Percentiles rank a stretch among this genome's conserved stretches.
phyloP scores from a whole-genome alignment of 2,888 invertebrate genomes.

The Sphinx pinastri region DNA sequence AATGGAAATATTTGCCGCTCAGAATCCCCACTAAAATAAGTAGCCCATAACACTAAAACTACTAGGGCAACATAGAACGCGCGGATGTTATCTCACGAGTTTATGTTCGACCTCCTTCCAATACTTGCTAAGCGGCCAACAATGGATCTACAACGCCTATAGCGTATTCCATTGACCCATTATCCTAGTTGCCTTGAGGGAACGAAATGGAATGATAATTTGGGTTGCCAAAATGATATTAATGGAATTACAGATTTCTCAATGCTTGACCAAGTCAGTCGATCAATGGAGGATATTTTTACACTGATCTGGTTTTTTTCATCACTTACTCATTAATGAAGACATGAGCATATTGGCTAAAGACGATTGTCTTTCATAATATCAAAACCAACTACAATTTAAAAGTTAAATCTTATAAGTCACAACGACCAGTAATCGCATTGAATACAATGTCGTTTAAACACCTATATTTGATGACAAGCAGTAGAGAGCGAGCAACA shows the following conservation, averaged over 20 bases:
- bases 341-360: too few relatives aligned
- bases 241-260: background rate
- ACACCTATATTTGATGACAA: too few relatives aligned
- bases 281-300: too few relatives aligned
- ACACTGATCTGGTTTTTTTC: too few relatives aligned
- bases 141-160: conserved; percentile 24
- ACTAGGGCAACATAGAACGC: conserved; percentile 13
- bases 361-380: too few relatives aligned
- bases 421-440: too few relatives aligned
- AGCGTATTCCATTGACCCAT: conserved; percentile 24
- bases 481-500: too few relatives aligned
- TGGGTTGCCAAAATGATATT: background rate
- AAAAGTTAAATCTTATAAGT: too few relatives aligned
- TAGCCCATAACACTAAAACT: conserved; percentile 5
- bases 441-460: too few relatives aligned
- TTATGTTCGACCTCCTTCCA: conserved; percentile 26
- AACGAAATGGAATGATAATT: background rate
- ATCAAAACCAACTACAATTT: too few relatives aligned
- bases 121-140: conserved; percentile 11
- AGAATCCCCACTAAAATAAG: background rate
- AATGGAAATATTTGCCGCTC: background rate
- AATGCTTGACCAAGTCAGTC: background rate
- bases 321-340: too few relatives aligned
- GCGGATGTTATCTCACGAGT: conserved; percentile 22
- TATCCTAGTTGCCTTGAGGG: conserved; percentile 14